phyloP scores from a whole-genome alignment of 2,797 vertebrate species.

The Emys orbicularis region DNA sequence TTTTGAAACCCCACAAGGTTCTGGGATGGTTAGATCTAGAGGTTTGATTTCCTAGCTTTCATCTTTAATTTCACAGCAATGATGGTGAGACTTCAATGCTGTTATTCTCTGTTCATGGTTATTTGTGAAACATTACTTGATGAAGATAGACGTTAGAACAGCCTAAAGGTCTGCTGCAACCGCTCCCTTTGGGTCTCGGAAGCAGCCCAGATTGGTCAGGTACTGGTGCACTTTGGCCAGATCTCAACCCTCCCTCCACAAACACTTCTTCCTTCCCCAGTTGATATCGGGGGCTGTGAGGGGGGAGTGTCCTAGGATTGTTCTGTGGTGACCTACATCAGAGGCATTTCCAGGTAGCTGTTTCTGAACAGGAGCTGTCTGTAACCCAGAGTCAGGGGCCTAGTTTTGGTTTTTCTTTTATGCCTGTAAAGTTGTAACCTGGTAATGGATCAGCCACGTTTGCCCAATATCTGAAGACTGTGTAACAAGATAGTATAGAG shows the following conservation, averaged over 20 bases:
- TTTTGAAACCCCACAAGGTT: background rate
- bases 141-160: background rate
- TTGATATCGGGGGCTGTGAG: background rate
- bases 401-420: background rate
- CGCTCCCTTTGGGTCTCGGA: fast-evolving
- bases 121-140: background rate
- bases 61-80: background rate
- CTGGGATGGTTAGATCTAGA: background rate
- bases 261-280: fast-evolving
- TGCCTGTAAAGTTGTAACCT: background rate
- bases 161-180: background rate
- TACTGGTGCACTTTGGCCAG: background rate
- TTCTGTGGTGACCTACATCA: background rate
- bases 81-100: background rate
- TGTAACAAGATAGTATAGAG: background rate
- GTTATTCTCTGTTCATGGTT: background rate
- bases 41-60: background rate
- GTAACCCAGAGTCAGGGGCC: fast-evolving
- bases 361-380: background rate
- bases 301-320: background rate
- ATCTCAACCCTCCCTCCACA: background rate
- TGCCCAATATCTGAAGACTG: background rate
- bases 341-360: background rate
- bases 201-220: fast-evolving
- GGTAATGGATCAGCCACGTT: background rate